A percentile compares a stretch with the other conserved stretches of the same genome.
Evolutionary conservation across 2,113 vertebrate genomes (phyloP).

Genomic region (Pomatorhinus ruficollis): DNA sequence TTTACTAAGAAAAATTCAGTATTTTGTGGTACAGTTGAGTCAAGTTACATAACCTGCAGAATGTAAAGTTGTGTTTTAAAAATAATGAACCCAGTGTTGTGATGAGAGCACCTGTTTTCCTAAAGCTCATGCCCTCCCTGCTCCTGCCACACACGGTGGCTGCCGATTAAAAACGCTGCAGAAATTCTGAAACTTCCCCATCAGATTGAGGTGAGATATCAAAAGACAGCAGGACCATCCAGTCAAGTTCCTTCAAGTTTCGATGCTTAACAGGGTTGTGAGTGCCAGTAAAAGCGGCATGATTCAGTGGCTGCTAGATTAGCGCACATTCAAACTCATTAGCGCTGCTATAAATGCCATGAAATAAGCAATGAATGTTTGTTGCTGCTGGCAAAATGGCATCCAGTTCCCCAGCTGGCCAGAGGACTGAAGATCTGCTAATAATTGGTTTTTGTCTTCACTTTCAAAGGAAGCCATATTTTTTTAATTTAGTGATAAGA

Average conservation of each 20-base stretch:
- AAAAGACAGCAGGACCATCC: neutral
- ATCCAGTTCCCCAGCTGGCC: neutral
- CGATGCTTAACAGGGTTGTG: rapidly evolving
- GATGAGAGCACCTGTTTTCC: neutral
- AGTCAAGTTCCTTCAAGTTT: neutral
- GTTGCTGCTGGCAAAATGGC: neutral
- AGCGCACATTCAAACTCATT: neutral
- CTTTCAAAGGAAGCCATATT: neutral
- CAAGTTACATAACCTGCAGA: neutral
- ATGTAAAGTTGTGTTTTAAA: neutral
- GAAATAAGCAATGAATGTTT: neutral
- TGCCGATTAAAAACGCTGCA: neutral
- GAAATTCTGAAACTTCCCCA: neutral
- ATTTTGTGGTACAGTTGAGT: neutral
- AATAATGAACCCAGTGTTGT: neutral
- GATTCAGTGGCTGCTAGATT: neutral
- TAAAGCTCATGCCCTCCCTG: neutral
- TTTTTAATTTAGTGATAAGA: neutral
- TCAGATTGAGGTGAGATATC: neutral
- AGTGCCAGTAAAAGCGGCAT: neutral
- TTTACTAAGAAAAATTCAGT: neutral
- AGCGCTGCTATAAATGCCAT: neutral
- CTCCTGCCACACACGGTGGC: neutral
- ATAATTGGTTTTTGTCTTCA: neutral
- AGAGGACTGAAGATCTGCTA: neutral